These are phyloP conservation scores for Calliopsis andreniformis DNA, from an alignment of 1,140 invertebrate species.

Conservation along the genomic window DNA sequence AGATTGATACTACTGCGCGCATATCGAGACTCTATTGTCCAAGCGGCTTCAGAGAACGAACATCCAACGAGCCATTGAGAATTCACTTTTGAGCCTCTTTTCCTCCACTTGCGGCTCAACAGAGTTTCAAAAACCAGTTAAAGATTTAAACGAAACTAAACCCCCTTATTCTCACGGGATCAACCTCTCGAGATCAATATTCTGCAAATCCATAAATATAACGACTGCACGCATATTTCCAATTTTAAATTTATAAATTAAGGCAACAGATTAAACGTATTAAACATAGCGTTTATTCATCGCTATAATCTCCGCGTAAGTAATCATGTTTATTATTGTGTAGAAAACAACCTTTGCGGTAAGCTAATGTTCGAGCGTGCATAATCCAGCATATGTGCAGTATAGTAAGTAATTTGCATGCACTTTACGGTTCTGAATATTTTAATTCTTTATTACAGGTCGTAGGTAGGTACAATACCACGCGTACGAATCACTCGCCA, in stretches of 20 bases:
- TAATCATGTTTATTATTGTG: slow-evolving; percentile 4
- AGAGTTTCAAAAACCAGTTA: background rate
- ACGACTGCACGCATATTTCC: background rate
- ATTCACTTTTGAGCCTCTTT: background rate
- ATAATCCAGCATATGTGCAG: background rate
- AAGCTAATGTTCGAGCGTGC: slow-evolving; percentile 11
- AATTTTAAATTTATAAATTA: background rate
- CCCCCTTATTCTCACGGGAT: background rate
- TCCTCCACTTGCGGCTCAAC: background rate
- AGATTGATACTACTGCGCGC: slow-evolving; percentile 15
- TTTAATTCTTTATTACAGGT: slow-evolving; percentile 29
- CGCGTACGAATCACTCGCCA: slow-evolving; percentile 12
- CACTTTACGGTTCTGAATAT: slow-evolving; percentile 20
- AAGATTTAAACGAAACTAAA: background rate
- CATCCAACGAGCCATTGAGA: background rate
- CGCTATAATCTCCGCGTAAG: background rate
- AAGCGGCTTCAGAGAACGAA: slow-evolving; percentile 1
- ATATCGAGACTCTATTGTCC: slow-evolving; percentile 19
- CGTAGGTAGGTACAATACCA: too few species aligned
- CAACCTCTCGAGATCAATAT: slow-evolving; percentile 3
- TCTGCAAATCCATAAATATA: background rate
- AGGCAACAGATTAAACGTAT: background rate
- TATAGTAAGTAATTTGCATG: slow-evolving; percentile 25
- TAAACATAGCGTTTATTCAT: slow-evolving; percentile 7
- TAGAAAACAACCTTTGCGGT: background rate